These are phyloP conservation scores for Rhabditophanes sp. DNA, from an alignment of 2,888 invertebrate genomes.

Conservation along the genomic window DNA sequence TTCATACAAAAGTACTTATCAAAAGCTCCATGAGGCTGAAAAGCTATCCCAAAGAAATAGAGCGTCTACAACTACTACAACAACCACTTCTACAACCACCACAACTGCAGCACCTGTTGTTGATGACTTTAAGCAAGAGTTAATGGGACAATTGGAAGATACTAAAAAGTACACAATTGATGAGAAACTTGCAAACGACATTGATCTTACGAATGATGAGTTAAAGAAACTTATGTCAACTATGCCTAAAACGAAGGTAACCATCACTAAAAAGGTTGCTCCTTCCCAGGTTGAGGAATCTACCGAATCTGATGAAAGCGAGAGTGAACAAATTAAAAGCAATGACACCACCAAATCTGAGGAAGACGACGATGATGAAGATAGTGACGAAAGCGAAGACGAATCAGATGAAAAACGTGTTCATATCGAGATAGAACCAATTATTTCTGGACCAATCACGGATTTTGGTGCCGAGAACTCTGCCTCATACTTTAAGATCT, in stretches of 20 bases:
- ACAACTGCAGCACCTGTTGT: conserved; percentile 6
- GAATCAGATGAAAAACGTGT: conserved; percentile 5
- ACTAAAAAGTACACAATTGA: too few relatives aligned
- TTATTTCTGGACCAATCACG: conserved; percentile 24
- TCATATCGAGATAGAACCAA: conserved; percentile 38
- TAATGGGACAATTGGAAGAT: too few relatives aligned
- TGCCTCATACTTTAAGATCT: too few relatives aligned
- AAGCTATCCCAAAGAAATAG: conserved; percentile 10
- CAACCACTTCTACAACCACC: conserved; percentile 5
- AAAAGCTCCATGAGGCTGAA: conserved; percentile 8
- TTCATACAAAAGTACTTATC: conserved; percentile 20
- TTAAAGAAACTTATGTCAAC: conserved; percentile 9
- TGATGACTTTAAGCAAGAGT: conserved; percentile 1
- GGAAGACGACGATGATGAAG: conserved; percentile 15
- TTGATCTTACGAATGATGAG: conserved; percentile 11
- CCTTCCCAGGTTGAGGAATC: conserved; percentile 27
- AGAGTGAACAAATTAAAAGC: conserved; percentile 16
- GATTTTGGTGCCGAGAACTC: too few relatives aligned
- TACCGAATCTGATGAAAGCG: conserved; percentile 29
- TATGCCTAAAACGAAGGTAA: conserved; percentile 8
- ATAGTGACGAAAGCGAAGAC: conserved; percentile 2
- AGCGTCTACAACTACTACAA: conserved; percentile 10
- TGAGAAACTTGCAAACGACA: conserved; percentile 11
- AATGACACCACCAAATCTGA: conserved; percentile 18
- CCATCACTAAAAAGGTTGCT: conserved; percentile 22